Percentiles rank a stretch among this genome's conserved stretches.
These are phyloP conservation scores for Menidia beryllina DNA, from an alignment of 2,113 vertebrate species.

Conservation along the genomic window DNA sequence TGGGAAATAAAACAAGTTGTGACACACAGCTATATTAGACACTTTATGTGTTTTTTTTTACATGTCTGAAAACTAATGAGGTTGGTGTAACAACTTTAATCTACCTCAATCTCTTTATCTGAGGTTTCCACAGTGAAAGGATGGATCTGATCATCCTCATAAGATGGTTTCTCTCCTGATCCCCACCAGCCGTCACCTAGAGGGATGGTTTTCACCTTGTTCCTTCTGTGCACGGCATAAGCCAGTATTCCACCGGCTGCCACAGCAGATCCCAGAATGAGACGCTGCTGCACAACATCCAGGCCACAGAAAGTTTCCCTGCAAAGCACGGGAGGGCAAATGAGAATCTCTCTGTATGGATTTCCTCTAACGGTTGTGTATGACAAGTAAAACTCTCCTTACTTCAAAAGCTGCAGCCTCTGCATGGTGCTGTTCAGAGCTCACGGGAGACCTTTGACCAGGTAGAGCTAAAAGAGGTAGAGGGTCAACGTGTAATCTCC, in stretches of 20 bases:
- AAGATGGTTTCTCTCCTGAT: constrained; percentile 66
- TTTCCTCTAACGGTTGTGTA: neutral
- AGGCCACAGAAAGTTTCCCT: constrained; percentile 68
- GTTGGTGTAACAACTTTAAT: neutral
- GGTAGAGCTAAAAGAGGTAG: neutral
- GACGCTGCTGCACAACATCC: constrained; percentile 59
- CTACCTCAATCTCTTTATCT: constrained; percentile 84
- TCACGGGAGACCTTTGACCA: neutral
- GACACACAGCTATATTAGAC: neutral
- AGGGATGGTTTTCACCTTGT: constrained; percentile 78
- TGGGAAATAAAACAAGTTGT: constrained; percentile 40
- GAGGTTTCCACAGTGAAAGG: constrained; percentile 82
- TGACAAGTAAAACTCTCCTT: neutral
- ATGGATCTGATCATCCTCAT: constrained; percentile 79
- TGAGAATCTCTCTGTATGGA: neutral
- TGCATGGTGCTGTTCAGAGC: constrained; percentile 44
- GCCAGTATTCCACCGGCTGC: constrained; percentile 80
- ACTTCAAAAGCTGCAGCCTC: constrained; percentile 60
- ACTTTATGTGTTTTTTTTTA: no score
- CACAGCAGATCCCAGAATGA: constrained; percentile 73
- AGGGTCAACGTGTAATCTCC: neutral
- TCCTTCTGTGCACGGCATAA: constrained; percentile 74
- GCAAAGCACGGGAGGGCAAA: neutral
- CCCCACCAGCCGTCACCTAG: constrained; percentile 90
- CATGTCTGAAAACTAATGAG: neutral